Percentiles rank a stretch among this genome's conserved stretches.
phyloP scores from a whole-genome alignment of 2,797 vertebrate genomes.

The Danio aesculapii region DNA sequence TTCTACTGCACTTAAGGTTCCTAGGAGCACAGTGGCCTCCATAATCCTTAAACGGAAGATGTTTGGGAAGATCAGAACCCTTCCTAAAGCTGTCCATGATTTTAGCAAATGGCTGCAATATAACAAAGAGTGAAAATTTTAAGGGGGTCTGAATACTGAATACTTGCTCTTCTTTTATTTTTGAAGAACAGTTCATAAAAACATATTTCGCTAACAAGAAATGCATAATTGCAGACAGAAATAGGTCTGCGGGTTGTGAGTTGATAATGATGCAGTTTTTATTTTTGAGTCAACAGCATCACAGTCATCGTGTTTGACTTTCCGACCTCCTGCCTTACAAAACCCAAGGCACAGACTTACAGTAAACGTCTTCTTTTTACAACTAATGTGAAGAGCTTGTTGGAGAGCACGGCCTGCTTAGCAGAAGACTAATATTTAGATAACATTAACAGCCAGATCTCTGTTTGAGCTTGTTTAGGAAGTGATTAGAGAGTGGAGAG shows the following conservation, averaged over 20 bases:
- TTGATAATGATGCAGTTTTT: not conserved
- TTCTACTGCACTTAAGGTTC: too few species aligned
- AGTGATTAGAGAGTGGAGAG: slow-evolving; percentile 55
- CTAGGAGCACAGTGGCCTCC: too few species aligned
- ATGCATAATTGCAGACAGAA: not conserved
- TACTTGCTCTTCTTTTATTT: not conserved
- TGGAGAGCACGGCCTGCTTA: slow-evolving; percentile 22
- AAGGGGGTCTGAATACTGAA: too few species aligned
- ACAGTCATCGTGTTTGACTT: slow-evolving; percentile 20
- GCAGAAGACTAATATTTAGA: slow-evolving; percentile 57
- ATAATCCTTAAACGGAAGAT: too few species aligned
- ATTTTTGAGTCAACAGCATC: not conserved
- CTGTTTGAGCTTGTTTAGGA: slow-evolving; percentile 54
- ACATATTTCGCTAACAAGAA: not conserved
- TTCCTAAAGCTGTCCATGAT: too few species aligned
- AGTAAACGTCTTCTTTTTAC: slow-evolving; percentile 14
- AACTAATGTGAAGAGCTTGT: slow-evolving; percentile 39
- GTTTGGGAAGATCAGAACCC: too few species aligned
- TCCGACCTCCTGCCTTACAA: not conserved
- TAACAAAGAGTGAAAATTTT: too few species aligned
- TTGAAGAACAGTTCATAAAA: not conserved
- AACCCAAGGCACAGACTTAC: not conserved
- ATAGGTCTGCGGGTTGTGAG: not conserved
- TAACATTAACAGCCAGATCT: slow-evolving; percentile 48
- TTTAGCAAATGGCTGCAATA: not conserved